Percentiles rank a stretch among this genome's conserved stretches.
Evolutionary conservation across 2,113 vertebrate genomes (phyloP).

Genomic region (Crotalus helleri): DNA sequence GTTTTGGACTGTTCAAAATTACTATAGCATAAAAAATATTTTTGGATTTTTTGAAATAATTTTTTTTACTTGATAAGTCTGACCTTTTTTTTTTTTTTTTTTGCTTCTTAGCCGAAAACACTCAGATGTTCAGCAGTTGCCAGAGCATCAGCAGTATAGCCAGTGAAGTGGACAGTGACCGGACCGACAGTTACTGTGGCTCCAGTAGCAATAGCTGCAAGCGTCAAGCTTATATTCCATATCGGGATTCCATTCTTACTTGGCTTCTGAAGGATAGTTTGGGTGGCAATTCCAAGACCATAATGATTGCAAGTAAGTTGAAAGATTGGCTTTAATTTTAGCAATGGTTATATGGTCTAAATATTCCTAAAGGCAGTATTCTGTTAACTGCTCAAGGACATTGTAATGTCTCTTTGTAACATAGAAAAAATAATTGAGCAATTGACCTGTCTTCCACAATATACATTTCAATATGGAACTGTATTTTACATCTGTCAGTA

Average conservation of each 20-base stretch:
- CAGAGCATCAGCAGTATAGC: conserved; percentile 87
- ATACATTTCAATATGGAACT: background rate
- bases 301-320: conserved; percentile 95
- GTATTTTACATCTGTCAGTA: background rate
- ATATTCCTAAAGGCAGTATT: background rate
- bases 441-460: no score
- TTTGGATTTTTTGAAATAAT: background rate
- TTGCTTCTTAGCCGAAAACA: conserved; percentile 85
- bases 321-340: background rate
- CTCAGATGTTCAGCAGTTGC: conserved; percentile 90
- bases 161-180: conserved; percentile 79
- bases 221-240: conserved; percentile 88
- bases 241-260: conserved; percentile 94
- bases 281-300: conserved; percentile 95
- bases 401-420: no score
- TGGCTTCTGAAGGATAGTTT: conserved; percentile 98
- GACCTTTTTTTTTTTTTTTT: background rate
- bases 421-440: background rate
- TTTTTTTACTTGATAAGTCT: background rate
- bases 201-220: conserved; percentile 47
- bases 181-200: conserved; percentile 64
- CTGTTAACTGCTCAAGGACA: background rate
- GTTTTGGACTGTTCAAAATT: background rate
- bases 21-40: background rate
- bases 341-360: background rate